These are phyloP conservation scores for Iselma pallidipennis DNA, from an alignment of 2,888 invertebrate genomes.

Conservation along the genomic window DNA sequence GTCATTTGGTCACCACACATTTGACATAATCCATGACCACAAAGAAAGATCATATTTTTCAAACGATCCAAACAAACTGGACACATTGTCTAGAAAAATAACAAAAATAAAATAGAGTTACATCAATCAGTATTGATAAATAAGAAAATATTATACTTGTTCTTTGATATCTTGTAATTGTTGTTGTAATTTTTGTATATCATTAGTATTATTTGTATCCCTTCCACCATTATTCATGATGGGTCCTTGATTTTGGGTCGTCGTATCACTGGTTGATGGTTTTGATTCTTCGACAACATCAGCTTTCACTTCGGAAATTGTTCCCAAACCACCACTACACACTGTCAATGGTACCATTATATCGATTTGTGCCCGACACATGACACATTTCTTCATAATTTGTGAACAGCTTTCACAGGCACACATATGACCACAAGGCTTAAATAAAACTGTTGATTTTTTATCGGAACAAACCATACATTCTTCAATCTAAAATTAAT, in stretches of 20 bases:
- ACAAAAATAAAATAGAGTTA: not conserved
- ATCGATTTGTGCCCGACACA: slow-evolving; percentile 87
- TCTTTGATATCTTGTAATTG: slow-evolving; percentile 97
- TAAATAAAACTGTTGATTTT: slow-evolving; percentile 88
- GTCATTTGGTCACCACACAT: slow-evolving; percentile 98
- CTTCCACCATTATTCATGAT: slow-evolving; percentile 71
- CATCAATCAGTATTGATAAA: not conserved
- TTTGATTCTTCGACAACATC: slow-evolving; percentile 57
- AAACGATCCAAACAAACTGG: slow-evolving; percentile 96
- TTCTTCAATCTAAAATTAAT: slow-evolving; percentile 77
- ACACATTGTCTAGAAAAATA: slow-evolving; percentile 86
- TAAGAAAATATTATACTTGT: slow-evolving; percentile 65
- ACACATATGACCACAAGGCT: slow-evolving; percentile 95
- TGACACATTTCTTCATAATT: slow-evolving; percentile 97
- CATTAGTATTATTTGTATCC: slow-evolving; percentile 70
- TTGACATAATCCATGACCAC: slow-evolving; percentile 97
- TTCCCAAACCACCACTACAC: slow-evolving; percentile 54
- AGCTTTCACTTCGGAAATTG: slow-evolving; percentile 58
- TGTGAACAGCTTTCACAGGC: slow-evolving; percentile 89
- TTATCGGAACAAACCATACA: slow-evolving; percentile 96
- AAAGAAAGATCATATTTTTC: slow-evolving; percentile 98
- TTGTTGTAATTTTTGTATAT: slow-evolving; percentile 90
- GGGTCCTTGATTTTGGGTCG: slow-evolving; percentile 49
- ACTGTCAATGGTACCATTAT: slow-evolving; percentile 63
- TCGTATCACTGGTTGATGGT: slow-evolving; percentile 55